Base-by-base conservation (phyloP, 1,140 invertebrate species). In the Trinorchestia longiramus region DNA sequence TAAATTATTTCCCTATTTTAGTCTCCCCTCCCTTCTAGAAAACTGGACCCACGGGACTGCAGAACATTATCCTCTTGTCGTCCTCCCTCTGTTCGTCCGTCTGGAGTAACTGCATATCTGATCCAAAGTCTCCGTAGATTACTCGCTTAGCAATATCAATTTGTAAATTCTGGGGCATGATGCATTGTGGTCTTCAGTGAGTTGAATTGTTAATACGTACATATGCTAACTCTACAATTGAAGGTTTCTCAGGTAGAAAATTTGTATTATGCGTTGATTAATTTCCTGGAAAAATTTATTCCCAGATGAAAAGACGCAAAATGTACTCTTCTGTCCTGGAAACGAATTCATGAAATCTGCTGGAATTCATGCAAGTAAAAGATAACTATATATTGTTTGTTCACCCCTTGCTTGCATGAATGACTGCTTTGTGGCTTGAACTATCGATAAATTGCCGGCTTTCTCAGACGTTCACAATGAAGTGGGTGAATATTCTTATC, bases 1-100 rank as follows among this genome's bases (percentile, higher is more conserved):
- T 94, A 94, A 94, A 94, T 94, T 94, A 94, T 94, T 94, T 94
- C 92, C 92, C 92, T 94, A 94, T 94, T 94, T 94, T 94, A 94
- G 92, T 94, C 92, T 94, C 92, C 92, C 92, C 92, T 94, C 92
- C 92, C 92, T 44, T 94, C 92, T 94, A 94, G 92, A 94, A 94
- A 94, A 94, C 92, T 94, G 92, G 92, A 94, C 92, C 92, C 92
- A 45, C 40, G 92, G 44, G 92, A 94, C 43, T 47, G 41, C 1
- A n/a, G 92, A 94, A 94, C 92, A 94, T 94, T 94, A 94, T 45
- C 92, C 44, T 47, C 41, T 40, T 94, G 88, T 90, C 43, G 43
- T 47, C 92, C 43, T 45, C 92, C 92, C 43, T 94, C 92, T 47
- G 43, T 94, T 0, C 43, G 88, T 90, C 88, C 23, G 43, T 90